Evolutionary conservation across 2,113 vertebrate species (phyloP), one percentile per base, ranked within the genome.

Genomic region (Sialia sialis): DNA sequence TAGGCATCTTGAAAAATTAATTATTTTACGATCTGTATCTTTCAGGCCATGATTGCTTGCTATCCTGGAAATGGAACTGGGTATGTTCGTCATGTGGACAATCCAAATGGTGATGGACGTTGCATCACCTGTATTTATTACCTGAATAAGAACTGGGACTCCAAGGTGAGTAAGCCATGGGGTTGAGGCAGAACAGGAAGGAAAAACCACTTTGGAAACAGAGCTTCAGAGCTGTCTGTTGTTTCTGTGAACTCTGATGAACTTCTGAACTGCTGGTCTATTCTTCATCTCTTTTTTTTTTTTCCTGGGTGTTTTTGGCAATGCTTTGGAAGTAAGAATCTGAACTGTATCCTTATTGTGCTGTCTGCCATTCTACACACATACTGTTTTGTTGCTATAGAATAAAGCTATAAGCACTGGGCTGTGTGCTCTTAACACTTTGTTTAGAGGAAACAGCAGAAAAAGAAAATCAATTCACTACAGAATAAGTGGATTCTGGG

Each of bases 111-210:
- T 1, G 99, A 99, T 0, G 99, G 98, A 23, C 98, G 98, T 78
- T 99, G 98, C 64, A 98, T 99, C 90, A 99, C 99, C 56, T 99
- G 99, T 96, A 99, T 99, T 97, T 99, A 99, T 95, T 99, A 99
- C 89, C 97, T 99, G 95, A 99, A 99, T 94, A 99, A 99, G 96
- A 98, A 99, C 70, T 99, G 99, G 99, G 98, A 98, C 67, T 98
- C 98, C 81, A 99, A 98, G 98, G 98, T 99, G 95, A 88, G 95
- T 89, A 60, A 87, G n/a, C 14, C 46, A 23, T 0, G 1, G 49
- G 46, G 27, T 9, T 66, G 41, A 89, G 38, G 20, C 62, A 79
- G 16, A 88, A 21, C 29, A n/a, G 25, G 36, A 84, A 88, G 46
- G 43, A 62, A 87, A 62, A 72, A 18, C 16, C 70, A 4, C 26